phyloP scores from a whole-genome alignment of 2,888 invertebrate genomes.

The Drosophila sordidapex region DNA sequence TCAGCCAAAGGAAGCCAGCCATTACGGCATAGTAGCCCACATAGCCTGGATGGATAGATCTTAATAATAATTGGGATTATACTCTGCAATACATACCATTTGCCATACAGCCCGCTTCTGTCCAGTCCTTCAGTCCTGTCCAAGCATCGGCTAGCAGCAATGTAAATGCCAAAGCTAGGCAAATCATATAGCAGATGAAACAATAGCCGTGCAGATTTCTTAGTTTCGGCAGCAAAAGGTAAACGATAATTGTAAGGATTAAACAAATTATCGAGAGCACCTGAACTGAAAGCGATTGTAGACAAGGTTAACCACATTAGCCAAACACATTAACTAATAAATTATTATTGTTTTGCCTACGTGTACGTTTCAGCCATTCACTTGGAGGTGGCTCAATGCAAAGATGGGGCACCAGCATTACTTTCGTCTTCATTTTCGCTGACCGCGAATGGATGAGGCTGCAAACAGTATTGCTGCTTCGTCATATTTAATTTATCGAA shows the following conservation, averaged over 20 bases:
- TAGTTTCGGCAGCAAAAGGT: constrained; percentile 23
- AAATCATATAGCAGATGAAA: constrained; percentile 29
- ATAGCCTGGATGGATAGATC: constrained; percentile 56
- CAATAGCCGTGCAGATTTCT: constrained; percentile 43
- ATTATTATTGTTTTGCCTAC: constrained; percentile 8
- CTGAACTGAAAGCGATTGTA: constrained; percentile 86
- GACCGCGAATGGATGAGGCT: constrained; percentile 12
- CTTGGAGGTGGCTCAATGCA: neutral
- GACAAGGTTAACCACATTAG: neutral
- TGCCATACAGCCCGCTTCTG: neutral
- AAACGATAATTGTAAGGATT: constrained; percentile 87
- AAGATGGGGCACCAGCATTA: constrained; percentile 34
- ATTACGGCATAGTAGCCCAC: constrained; percentile 89
- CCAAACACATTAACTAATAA: too few species aligned
- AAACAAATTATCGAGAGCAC: constrained; percentile 90
- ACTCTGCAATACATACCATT: constrained; percentile 19
- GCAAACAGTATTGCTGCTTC: constrained; percentile 47
- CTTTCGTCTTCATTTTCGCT: neutral
- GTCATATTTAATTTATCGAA: neutral
- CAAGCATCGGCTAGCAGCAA: constrained; percentile 4
- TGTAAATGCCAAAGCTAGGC: constrained; percentile 13
- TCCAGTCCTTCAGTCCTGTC: too few species aligned
- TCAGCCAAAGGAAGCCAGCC: constrained; percentile 93
- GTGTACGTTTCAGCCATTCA: neutral
- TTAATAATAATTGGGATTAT: too few species aligned